Conservation (phyloP, 2,888 invertebrate species). For the Aphelenchoides bicaudatus region DNA sequence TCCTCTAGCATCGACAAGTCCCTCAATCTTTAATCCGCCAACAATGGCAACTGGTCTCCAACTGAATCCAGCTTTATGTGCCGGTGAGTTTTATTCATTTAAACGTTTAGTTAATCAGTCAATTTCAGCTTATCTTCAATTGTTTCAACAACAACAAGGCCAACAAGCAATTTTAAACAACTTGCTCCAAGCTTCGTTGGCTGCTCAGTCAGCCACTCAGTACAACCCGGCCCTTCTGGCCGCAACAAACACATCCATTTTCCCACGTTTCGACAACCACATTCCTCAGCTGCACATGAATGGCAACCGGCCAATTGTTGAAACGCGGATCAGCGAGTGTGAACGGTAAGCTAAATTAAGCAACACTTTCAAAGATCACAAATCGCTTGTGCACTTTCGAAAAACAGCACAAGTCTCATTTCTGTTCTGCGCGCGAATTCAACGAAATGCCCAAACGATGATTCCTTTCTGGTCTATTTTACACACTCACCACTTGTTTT, state of each 20-base stretch:
- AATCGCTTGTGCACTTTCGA: not conserved
- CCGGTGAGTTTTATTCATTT: slow-evolving; percentile 8
- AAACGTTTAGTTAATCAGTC: not conserved
- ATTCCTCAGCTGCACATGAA: not conserved
- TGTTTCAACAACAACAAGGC: slow-evolving; percentile 16
- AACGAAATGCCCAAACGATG: slow-evolving; percentile 1
- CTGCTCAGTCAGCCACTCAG: not conserved
- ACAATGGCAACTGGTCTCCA: not conserved
- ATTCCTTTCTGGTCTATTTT: slow-evolving; percentile 8
- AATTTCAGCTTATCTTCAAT: slow-evolving; percentile 15
- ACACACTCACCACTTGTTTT: slow-evolving; percentile 7
- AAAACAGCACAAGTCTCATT: too few species aligned
- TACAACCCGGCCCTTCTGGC: not conserved
- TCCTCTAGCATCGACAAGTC: slow-evolving; percentile 5
- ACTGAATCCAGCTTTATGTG: slow-evolving; percentile 18
- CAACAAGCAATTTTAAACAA: slow-evolving; percentile 13
- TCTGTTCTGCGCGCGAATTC: not conserved
- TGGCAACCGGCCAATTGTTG: slow-evolving; percentile 2
- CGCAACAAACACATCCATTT: slow-evolving; percentile 10
- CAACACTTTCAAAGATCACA: not conserved
- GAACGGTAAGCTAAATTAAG: slow-evolving; percentile 14
- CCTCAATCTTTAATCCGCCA: not conserved
- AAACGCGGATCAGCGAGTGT: slow-evolving; percentile 15
- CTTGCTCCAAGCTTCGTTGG: slow-evolving; percentile 4
- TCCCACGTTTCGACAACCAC: slow-evolving; percentile 10